phyloP scores from a whole-genome alignment of 2,888 invertebrate genomes.

The Pollenia labialis region DNA sequence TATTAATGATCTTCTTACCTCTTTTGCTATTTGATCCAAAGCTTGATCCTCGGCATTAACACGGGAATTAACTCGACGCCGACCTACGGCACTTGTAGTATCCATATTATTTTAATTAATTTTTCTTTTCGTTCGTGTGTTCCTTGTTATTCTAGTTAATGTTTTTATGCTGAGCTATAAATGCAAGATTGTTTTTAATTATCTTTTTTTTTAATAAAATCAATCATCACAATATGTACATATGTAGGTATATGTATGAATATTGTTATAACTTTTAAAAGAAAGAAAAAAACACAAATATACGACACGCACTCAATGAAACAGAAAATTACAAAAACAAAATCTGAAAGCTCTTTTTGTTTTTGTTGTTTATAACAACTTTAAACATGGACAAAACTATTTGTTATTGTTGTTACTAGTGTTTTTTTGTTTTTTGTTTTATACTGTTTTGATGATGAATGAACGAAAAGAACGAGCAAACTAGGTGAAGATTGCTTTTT shows the following conservation, averaged over 20 bases:
- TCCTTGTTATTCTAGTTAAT: slow-evolving; percentile 1
- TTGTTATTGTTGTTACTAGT: slow-evolving; percentile 27
- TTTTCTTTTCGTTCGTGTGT: not conserved
- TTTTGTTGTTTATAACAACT: slow-evolving; percentile 41
- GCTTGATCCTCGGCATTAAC: slow-evolving; percentile 98
- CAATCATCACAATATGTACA: slow-evolving; percentile 37
- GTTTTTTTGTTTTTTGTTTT: slow-evolving; percentile 9
- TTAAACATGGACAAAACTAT: slow-evolving; percentile 33
- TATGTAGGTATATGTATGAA: too few relatives aligned
- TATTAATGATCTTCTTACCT: slow-evolving; percentile 86
- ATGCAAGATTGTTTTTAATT: slow-evolving; percentile 40
- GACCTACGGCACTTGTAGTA: slow-evolving; percentile 85
- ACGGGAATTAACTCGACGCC: slow-evolving; percentile 92
- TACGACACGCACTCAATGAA: not conserved
- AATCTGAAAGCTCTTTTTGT: slow-evolving; percentile 20
- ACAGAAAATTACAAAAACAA: not conserved
- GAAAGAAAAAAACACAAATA: slow-evolving; percentile 29
- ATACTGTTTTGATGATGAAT: slow-evolving; percentile 35
- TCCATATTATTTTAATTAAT: slow-evolving; percentile 79
- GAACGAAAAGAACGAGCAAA: slow-evolving; percentile 46
- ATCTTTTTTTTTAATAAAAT: slow-evolving; percentile 30
- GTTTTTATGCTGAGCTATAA: slow-evolving; percentile 62
- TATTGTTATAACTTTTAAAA: slow-evolving; percentile 33
- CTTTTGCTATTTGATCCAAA: slow-evolving; percentile 97
- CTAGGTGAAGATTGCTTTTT: slow-evolving; percentile 61